Percentiles rank a stretch among this genome's conserved stretches.
Conservation (phyloP, 2,797 vertebrate species). For the Lacerta bilineata region DNA sequence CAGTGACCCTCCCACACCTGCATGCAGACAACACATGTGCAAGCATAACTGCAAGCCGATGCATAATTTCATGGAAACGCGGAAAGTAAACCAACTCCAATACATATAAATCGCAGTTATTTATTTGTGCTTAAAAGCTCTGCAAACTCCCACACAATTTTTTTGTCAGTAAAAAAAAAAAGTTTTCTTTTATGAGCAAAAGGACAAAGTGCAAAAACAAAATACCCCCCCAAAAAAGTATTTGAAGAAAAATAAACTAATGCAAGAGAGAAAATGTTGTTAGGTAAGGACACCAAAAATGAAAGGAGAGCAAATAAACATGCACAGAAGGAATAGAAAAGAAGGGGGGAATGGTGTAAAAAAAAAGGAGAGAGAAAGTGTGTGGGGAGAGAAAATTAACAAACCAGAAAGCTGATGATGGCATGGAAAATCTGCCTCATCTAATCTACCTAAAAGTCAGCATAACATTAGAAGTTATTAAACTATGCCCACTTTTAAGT, state of each 20-base stretch:
- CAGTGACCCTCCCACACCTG: background rate
- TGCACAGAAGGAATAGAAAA: background rate
- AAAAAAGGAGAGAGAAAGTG: background rate
- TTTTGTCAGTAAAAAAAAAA: background rate
- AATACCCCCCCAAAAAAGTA: background rate
- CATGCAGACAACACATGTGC: background rate
- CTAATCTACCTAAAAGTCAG: background rate
- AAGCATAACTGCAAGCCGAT: conserved; percentile 41
- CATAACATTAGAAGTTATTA: background rate
- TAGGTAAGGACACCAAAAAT: background rate
- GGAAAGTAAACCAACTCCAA: no score
- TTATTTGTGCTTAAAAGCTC: background rate
- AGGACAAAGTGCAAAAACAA: background rate
- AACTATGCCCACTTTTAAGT: background rate
- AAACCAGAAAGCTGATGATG: background rate
- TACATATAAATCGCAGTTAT: background rate
- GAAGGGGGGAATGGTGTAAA: background rate
- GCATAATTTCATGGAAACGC: background rate
- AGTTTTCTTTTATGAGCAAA: background rate
- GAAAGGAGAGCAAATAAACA: background rate
- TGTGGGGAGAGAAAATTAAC: background rate
- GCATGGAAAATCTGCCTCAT: background rate
- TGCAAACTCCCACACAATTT: background rate
- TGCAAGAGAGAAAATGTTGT: background rate
- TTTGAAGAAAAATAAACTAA: background rate